A percentile compares a stretch with the other conserved stretches of the same genome.
phyloP scores from a whole-genome alignment of 2,888 invertebrate genomes.

The Drosophila niveifrons region DNA sequence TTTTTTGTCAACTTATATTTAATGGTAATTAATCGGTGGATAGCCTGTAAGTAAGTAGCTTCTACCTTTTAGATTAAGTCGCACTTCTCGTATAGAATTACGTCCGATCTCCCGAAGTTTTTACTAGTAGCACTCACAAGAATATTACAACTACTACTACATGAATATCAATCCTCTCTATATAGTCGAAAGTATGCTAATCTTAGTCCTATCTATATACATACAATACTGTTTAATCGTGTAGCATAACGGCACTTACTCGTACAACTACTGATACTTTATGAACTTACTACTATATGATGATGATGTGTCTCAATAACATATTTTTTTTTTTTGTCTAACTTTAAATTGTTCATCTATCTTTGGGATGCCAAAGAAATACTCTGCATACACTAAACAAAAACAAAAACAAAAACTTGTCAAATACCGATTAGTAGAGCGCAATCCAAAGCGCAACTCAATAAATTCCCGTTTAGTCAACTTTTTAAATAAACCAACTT shows the following conservation, averaged over 20 bases:
- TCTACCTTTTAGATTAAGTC: slow-evolving; percentile 55
- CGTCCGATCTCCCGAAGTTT: slow-evolving; percentile 5
- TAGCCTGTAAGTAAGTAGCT: slow-evolving; percentile 69
- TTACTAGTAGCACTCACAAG: slow-evolving; percentile 36
- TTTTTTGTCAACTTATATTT: slow-evolving; percentile 49
- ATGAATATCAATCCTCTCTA: neutral
- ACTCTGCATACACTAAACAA: neutral
- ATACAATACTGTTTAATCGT: slow-evolving; percentile 51
- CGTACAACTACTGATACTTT: slow-evolving; percentile 44
- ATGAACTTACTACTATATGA: slow-evolving; percentile 27
- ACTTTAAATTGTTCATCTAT: slow-evolving; percentile 3
- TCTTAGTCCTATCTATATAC: slow-evolving; percentile 43
- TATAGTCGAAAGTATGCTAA: slow-evolving; percentile 48
- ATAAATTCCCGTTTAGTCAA: slow-evolving; percentile 33
- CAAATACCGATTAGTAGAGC: slow-evolving; percentile 23
- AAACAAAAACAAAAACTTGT: slow-evolving; percentile 28
- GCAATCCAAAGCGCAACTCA: slow-evolving; percentile 7
- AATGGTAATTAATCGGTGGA: slow-evolving; percentile 37
- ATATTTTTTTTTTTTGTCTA: slow-evolving; percentile 45
- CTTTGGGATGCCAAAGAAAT: neutral
- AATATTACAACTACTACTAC: slow-evolving; percentile 1
- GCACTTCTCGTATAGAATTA: slow-evolving; percentile 16
- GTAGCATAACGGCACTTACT: slow-evolving; percentile 55
- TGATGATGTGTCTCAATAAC: neutral
- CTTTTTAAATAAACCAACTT: slow-evolving; percentile 23